Base-by-base conservation (phyloP, 2,113 vertebrate genomes). In the Copsychus sechellarum region DNA sequence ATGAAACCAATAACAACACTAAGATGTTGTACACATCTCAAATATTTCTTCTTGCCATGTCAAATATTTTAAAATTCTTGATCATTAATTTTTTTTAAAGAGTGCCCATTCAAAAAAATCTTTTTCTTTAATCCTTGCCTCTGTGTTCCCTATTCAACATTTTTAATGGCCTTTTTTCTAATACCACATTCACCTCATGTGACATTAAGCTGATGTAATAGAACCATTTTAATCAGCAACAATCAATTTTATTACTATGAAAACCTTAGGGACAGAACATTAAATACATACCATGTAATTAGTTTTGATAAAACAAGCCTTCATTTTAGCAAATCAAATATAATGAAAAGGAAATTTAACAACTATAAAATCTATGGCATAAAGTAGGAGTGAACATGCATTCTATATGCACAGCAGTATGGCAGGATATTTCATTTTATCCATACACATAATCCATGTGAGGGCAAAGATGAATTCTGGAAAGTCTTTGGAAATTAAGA, bases 201-300 rank as follows among this genome's bases (percentile, higher is more conserved):
- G 94, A 95, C 89, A 96, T 94, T 96, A 94, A 95, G 92, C 93
- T 96, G 92, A 94, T 96, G 91, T 94, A 96, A 95, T 92, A 96
- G 92, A 96, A 93, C 82, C 87, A 94, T 96, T 94, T 93, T 96
- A 96, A 97, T 96, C 96, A 97, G 94, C 92, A 96, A 96, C 96
- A 94, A 97, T 96, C 93, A 94, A 94, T 96, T 96, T 97, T 96
- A 95, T 93, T 94, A 86, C 95, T 94, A 95, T 36, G 81, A 95
- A 97, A 97, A 97, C 93, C 96, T 97, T 86, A 92, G 92, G 92
- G 96, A 96, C 90, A 83, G 90, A 85, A 92, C 88, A 94, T 96
- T 96, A 97, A 97, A 96, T 96, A 96, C 84, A 92, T 86, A 94
- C 84, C 85, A 93, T 88, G 93, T 95, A 97, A 97, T 97, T 97